Evolutionary conservation across 2,797 vertebrate genomes (phyloP).

Genomic region (Florisuga fusca): DNA sequence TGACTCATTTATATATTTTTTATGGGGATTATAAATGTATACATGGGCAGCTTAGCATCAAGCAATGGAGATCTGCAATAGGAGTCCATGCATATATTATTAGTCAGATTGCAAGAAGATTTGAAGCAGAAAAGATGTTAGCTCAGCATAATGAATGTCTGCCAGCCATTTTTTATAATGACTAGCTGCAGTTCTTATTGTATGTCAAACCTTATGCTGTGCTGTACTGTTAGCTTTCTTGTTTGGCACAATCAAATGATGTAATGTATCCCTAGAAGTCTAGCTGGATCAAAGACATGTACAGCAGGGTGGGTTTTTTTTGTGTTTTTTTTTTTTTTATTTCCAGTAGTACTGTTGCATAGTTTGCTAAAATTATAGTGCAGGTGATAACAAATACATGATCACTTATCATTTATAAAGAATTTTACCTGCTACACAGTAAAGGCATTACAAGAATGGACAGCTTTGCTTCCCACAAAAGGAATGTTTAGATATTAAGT

Average conservation of each 20-base stretch:
- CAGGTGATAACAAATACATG: slow-evolving; percentile 54
- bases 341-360: slow-evolving; percentile 56
- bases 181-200: slow-evolving; percentile 79
- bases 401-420: slow-evolving; percentile 58
- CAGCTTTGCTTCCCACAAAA: slow-evolving; percentile 37
- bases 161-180: slow-evolving; percentile 80
- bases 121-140: slow-evolving; percentile 73
- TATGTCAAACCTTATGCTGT: slow-evolving; percentile 79
- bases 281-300: slow-evolving; percentile 74
- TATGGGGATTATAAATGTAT: background rate
- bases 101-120: slow-evolving; percentile 64
- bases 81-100: slow-evolving; percentile 57
- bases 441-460: slow-evolving; percentile 10
- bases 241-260: slow-evolving; percentile 77
- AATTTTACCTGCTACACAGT: slow-evolving; percentile 31
- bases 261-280: slow-evolving; percentile 72
- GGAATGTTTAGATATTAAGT: slow-evolving; percentile 30
- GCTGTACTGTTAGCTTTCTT: slow-evolving; percentile 75
- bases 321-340: slow-evolving; percentile 20
- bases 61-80: slow-evolving; percentile 34
- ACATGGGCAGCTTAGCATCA: background rate
- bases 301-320: background rate
- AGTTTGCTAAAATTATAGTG: slow-evolving; percentile 70
- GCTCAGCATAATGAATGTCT: slow-evolving; percentile 80
- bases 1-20: background rate